Percentiles rank a stretch among this genome's conserved stretches.
These are phyloP conservation scores for Pituophis catenifer DNA, from an alignment of 2,113 vertebrate species.

Conservation along the genomic window DNA sequence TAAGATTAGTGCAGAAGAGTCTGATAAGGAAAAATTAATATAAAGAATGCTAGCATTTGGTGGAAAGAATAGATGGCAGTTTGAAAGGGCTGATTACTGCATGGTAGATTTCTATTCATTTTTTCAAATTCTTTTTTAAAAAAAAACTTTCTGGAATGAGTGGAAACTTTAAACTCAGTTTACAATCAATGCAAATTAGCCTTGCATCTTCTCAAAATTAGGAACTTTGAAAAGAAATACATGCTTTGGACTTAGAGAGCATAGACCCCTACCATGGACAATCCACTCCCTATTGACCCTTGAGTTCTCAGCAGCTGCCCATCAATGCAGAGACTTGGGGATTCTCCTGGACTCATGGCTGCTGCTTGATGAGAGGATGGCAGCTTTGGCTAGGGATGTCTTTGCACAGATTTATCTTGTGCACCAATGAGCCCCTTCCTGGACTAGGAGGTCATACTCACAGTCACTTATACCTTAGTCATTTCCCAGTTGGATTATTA, in stretches of 20 bases:
- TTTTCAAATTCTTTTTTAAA: neutral
- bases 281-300: neutral
- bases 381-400: neutral
- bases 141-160: neutral
- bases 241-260: neutral
- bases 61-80: neutral
- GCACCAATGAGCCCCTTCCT: neutral
- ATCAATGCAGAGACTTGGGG: neutral
- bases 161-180: neutral
- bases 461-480: neutral
- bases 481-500: neutral
- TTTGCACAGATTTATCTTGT: neutral
- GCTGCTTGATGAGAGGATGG: neutral
- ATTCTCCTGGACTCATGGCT: neutral
- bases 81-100: neutral
- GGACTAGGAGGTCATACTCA: neutral
- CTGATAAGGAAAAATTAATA: neutral
- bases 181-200: neutral
- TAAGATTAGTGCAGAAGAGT: neutral
- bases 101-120: neutral
- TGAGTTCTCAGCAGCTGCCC: neutral
- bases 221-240: neutral
- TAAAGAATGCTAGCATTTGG: neutral
- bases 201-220: neutral
- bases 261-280: neutral